Percentiles rank a stretch among this genome's conserved stretches.
phyloP scores from a whole-genome alignment of 2,888 invertebrate genomes.

The Thalpophila matura region DNA sequence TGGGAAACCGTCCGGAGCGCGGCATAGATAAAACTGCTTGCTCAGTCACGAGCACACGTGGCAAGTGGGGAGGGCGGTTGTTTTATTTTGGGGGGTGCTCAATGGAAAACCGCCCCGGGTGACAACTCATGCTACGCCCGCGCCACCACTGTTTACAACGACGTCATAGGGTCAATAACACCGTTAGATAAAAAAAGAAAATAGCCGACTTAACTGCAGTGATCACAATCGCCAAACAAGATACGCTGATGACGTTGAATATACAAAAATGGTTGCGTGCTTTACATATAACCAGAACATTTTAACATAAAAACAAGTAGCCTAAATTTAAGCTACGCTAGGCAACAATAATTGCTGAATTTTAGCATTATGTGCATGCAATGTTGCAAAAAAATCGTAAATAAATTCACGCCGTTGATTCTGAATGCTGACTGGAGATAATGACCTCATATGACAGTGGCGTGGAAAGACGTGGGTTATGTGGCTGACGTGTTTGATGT shows the following conservation, averaged over 20 bases:
- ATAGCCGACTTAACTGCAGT: not conserved
- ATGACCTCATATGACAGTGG: too few relatives aligned
- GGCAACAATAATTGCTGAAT: constrained; percentile 17
- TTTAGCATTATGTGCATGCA: constrained; percentile 23
- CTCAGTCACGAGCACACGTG: too few relatives aligned
- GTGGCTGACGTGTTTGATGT: too few relatives aligned
- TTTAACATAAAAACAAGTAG: constrained; percentile 10
- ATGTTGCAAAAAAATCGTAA: constrained; percentile 1
- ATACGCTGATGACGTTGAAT: constrained; percentile 11
- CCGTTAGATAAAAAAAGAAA: constrained; percentile 28
- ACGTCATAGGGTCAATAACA: too few relatives aligned
- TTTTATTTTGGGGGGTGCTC: too few relatives aligned
- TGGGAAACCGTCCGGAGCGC: too few relatives aligned
- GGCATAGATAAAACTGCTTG: too few relatives aligned
- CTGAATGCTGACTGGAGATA: not conserved
- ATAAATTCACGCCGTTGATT: not conserved
- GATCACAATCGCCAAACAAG: not conserved
- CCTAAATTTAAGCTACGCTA: constrained; percentile 7
- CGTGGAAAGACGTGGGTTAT: too few relatives aligned
- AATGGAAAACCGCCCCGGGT: too few relatives aligned
- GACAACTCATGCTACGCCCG: too few relatives aligned
- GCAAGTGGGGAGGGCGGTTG: too few relatives aligned
- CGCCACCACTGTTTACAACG: too few relatives aligned
- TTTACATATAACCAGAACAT: constrained; percentile 14
- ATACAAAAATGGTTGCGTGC: constrained; percentile 27